These are phyloP conservation scores for Passer montanus DNA, from an alignment of 2,113 vertebrate genomes.

Conservation along the genomic window DNA sequence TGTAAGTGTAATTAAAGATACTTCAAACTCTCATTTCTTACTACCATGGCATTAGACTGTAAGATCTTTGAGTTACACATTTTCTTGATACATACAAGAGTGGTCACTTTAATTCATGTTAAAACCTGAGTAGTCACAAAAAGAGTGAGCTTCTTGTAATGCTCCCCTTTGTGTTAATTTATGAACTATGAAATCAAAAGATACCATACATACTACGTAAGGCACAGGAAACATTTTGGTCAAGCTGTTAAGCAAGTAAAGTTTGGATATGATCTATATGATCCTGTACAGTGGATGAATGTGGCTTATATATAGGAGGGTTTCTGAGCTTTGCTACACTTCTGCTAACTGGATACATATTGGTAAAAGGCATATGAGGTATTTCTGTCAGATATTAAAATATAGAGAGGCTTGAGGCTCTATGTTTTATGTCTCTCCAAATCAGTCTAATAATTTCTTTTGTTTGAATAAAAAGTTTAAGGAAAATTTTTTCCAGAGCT, in stretches of 20 bases:
- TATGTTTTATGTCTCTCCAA: slow-evolving; percentile 2
- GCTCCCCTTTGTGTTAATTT: background rate
- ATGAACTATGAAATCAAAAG: background rate
- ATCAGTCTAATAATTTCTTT: slow-evolving; percentile 18
- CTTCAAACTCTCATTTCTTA: background rate
- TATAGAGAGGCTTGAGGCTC: background rate
- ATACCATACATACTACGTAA: background rate
- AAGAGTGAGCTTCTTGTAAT: background rate
- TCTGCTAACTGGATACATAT: background rate
- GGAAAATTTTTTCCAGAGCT: slow-evolving; percentile 1
- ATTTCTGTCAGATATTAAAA: background rate
- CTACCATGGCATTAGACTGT: background rate
- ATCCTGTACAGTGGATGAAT: background rate
- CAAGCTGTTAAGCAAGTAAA: background rate
- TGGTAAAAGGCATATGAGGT: background rate
- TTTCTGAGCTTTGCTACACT: background rate
- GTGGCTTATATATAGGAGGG: background rate
- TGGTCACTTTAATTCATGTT: background rate
- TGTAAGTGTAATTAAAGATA: background rate
- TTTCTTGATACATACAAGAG: background rate
- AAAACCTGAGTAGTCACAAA: background rate
- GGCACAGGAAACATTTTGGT: background rate
- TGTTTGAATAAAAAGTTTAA: background rate
- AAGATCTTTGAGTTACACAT: background rate
- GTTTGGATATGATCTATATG: background rate